Percentiles rank a stretch among this genome's conserved stretches.
These are phyloP conservation scores for Poicephalus gulielmi DNA, from an alignment of 2,113 vertebrate species.

Conservation along the genomic window DNA sequence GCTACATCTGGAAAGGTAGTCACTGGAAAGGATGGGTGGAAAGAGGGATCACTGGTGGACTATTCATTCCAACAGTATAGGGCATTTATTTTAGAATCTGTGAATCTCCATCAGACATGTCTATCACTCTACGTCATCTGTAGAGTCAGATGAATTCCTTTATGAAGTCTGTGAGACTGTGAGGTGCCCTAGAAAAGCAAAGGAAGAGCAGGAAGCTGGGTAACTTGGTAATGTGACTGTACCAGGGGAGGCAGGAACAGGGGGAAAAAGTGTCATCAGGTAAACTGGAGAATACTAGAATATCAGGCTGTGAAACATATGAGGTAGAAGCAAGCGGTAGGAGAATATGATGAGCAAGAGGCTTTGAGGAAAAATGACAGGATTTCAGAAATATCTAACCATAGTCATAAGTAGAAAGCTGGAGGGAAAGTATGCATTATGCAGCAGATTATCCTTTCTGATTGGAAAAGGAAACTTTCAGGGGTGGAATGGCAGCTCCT, in stretches of 20 bases:
- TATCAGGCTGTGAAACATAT: not conserved
- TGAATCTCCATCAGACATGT: not conserved
- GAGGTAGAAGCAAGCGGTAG: not conserved
- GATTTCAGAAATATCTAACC: not conserved
- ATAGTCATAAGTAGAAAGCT: not conserved
- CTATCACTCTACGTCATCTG: not conserved
- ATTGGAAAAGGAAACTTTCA: not conserved
- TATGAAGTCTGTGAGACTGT: not conserved
- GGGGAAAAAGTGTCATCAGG: too few relatives aligned
- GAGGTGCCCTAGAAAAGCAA: not conserved
- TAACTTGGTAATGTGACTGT: not conserved
- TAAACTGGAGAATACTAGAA: not conserved
- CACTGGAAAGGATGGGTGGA: not conserved
- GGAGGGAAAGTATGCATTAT: not conserved
- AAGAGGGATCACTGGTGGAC: not conserved
- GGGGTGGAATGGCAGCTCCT: not conserved
- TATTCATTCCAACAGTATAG: not conserved
- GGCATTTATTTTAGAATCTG: not conserved
- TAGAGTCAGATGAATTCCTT: not conserved
- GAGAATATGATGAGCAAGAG: not conserved
- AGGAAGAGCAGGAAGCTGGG: not conserved
- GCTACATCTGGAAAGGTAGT: not conserved
- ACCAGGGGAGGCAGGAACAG: not conserved
- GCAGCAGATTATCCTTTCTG: not conserved
- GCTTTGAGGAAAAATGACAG: not conserved